A percentile compares a stretch with the other conserved stretches of the same genome.
phyloP scores from a whole-genome alignment of 2,113 vertebrate species.

The Ciconia boyciana region DNA sequence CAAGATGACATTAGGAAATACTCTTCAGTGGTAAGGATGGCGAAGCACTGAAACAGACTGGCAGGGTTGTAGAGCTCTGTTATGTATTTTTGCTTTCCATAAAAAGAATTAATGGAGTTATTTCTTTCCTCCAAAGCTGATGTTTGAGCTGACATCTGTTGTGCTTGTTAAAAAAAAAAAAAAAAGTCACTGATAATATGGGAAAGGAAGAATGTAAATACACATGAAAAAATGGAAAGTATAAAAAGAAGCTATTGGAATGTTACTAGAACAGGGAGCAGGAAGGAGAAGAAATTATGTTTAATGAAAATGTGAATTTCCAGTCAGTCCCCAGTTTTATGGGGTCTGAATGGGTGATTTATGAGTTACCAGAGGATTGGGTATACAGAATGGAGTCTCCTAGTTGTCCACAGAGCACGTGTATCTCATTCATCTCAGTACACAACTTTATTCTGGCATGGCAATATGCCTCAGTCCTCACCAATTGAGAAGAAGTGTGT shows the following conservation, averaged over 20 bases:
- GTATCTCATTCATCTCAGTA: neutral
- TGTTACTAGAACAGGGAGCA: neutral
- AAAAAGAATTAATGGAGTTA: neutral
- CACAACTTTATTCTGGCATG: neutral
- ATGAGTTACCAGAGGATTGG: neutral
- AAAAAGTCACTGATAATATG: neutral
- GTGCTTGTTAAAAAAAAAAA: neutral
- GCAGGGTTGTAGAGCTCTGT: neutral
- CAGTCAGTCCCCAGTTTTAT: neutral
- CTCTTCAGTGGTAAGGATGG: neutral
- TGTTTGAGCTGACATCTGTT: neutral
- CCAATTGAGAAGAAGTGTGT: neutral
- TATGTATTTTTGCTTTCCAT: neutral
- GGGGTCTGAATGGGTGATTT: neutral
- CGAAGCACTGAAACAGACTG: neutral
- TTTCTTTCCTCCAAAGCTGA: neutral
- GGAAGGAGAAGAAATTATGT: neutral
- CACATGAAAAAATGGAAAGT: neutral
- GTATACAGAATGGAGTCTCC: neutral
- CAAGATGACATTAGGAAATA: neutral
- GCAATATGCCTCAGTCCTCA: neutral
- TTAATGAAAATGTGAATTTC: neutral
- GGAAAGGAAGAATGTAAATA: neutral
- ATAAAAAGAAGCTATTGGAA: neutral
- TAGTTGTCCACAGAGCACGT: neutral